Evolutionary conservation across 2,113 vertebrate genomes (phyloP), one percentile per base, ranked within the genome.

Genomic region (Sprattus sprattus): DNA sequence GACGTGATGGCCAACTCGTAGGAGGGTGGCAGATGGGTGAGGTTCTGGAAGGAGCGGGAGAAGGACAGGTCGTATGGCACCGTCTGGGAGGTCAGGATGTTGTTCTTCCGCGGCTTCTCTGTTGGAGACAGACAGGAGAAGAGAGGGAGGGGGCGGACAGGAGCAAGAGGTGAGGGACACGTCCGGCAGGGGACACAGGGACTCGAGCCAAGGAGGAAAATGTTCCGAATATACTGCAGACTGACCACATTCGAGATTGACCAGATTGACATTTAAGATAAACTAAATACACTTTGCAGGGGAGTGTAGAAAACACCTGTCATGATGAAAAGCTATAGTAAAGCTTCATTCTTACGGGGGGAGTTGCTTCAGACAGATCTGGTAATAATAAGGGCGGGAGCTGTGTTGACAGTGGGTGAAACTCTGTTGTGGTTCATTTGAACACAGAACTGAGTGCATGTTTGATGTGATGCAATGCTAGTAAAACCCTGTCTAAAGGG

Each of bases 11-110:
- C 95, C 82, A 97, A 95, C 92, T 99, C 97, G 0, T 98, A 99
- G 87, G 98, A 97, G 0, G 97, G 97, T 4, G 97, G 97, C 81
- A 99, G 96, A 90, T 98, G 98, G 81, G 97, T 96, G 91, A 99
- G 96, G 93, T 98, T 99, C 96, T 99, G 98, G 95, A 98, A 99
- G 87, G 97, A 99, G 85, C 97, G 95, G 88, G 98, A 99, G 92
- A 99, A 98, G 80, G 97, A 98, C 81, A 99, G 93, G 88, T 99
- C 97, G 15, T 99, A 99, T 85, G 98, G 97, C 91, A 99, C 98
- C 0, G 98, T 99, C 89, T 97, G 97, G 0, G 98, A 98, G 3
- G 98, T 99, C 88, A 99, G 95, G 90, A 99, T 99, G 92, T 97
- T 99, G 96, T 99, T 99, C 95, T 96, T 95, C 80, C 97, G 94